phyloP scores from a whole-genome alignment of 1,140 invertebrate genomes.

The Drosophila athabasca region DNA sequence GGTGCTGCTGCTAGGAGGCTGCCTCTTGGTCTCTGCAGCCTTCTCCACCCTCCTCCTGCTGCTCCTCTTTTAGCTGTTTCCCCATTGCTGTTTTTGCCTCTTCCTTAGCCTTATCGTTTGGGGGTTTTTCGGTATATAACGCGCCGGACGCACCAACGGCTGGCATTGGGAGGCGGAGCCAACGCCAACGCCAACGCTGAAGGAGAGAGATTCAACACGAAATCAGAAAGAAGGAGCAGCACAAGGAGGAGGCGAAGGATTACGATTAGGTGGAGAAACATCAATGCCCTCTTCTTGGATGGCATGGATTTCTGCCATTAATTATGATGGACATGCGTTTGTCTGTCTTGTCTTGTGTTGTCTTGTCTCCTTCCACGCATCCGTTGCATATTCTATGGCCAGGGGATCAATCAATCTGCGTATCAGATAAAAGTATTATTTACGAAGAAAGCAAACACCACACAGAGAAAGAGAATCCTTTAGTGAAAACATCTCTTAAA shows the following conservation, averaged over 20 bases:
- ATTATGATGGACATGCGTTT: conserved; percentile 66
- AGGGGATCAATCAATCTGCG: conserved; percentile 68
- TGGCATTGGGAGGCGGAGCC: conserved; percentile 71
- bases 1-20: neutral
- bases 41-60: conserved; percentile 24
- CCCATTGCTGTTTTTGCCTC: too few relatives aligned
- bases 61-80: conserved; percentile 7
- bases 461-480: conserved; percentile 5
- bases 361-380: too few relatives aligned
- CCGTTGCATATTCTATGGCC: neutral
- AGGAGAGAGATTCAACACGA: conserved; percentile 13
- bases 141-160: conserved; percentile 68
- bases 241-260: neutral
- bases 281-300: conserved; percentile 33
- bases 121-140: conserved; percentile 74
- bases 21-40: conserved; percentile 6
- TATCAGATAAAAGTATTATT: conserved; percentile 64
- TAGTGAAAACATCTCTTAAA: conserved; percentile 39
- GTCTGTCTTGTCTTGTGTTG: neutral
- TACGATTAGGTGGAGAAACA: conserved; percentile 11
- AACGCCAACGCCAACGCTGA: conserved; percentile 49
- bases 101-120: conserved; percentile 65
- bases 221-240: neutral
- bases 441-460: conserved; percentile 21
- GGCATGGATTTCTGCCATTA: conserved; percentile 60